Conservation (phyloP, 1,140 invertebrate genomes). For the Drosophila arizonae region DNA sequence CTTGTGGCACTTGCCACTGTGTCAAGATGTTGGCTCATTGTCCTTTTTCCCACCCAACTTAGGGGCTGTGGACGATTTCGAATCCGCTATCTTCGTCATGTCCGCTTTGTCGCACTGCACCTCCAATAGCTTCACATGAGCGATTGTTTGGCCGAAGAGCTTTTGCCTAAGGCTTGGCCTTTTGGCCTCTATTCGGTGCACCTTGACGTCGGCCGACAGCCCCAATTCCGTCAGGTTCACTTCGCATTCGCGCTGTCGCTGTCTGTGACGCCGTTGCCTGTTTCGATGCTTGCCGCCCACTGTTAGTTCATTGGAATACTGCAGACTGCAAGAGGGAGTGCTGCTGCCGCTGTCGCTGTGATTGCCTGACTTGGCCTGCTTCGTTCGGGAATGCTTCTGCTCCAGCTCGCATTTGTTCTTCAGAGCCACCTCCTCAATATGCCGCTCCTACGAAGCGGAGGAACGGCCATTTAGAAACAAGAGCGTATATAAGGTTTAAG, state of each 20-base stretch:
- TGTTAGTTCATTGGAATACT: conserved; percentile 60
- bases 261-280: conserved; percentile 52
- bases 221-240: conserved; percentile 12
- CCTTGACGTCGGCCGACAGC: conserved; percentile 30
- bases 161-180: conserved; percentile 70
- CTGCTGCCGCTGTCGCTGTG: conserved; percentile 5
- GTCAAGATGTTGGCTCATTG: conserved; percentile 46
- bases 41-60: conserved; percentile 40
- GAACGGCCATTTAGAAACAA: neutral
- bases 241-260: conserved; percentile 42
- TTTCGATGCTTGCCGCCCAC: conserved; percentile 45
- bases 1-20: conserved; percentile 47
- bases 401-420: conserved; percentile 72
- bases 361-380: conserved; percentile 22
- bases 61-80: neutral
- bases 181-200: conserved; percentile 50
- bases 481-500: no score
- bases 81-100: neutral
- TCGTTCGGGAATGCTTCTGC: conserved; percentile 52
- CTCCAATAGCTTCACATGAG: conserved; percentile 62
- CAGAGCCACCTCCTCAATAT: conserved; percentile 68
- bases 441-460: conserved; percentile 54
- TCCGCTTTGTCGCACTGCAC: conserved; percentile 53
- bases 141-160: conserved; percentile 65
- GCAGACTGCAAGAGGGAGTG: conserved; percentile 46